Percentiles rank a stretch among this genome's conserved stretches.
Conservation (phyloP, 2,888 invertebrate genomes). For the Synanthedon formicaeformis region DNA sequence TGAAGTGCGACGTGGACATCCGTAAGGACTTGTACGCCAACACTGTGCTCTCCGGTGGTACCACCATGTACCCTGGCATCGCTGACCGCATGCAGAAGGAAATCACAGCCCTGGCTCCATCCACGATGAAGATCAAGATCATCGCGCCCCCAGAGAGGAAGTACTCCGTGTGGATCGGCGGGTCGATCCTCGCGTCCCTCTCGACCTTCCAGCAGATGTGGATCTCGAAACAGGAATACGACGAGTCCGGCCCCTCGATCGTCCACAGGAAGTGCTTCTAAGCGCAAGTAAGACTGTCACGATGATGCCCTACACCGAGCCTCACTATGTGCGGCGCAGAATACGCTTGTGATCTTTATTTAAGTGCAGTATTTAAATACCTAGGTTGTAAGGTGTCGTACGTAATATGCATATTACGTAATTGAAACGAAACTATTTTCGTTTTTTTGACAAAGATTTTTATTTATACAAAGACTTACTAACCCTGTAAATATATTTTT, state of each 20-base stretch:
- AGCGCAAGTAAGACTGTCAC: conserved; percentile 54
- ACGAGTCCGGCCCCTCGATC: conserved; percentile 93
- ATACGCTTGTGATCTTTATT: conserved; percentile 67
- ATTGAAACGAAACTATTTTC: conserved; percentile 33
- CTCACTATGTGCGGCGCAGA: conserved; percentile 58
- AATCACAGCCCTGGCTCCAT: conserved; percentile 90
- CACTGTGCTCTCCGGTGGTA: conserved; percentile 93
- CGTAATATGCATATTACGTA: conserved; percentile 71
- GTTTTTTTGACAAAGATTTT: conserved; percentile 61
- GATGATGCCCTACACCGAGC: conserved; percentile 63
- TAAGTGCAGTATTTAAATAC: conserved; percentile 65
- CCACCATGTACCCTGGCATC: conserved; percentile 96
- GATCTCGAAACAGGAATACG: conserved; percentile 97
- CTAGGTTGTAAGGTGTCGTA: conserved; percentile 65
- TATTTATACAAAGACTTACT: conserved; percentile 64
- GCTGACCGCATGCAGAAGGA: conserved; percentile 94
- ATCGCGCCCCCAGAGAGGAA: conserved; percentile 94
- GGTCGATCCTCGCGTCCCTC: conserved; percentile 89
- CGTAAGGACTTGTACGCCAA: conserved; percentile 97
- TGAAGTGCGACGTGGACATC: conserved; percentile 98
- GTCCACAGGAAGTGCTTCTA: conserved; percentile 92
- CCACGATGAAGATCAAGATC: conserved; percentile 94
- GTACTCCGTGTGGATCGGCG: conserved; percentile 96
- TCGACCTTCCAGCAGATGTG: conserved; percentile 97
- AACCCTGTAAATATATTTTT: conserved; percentile 49